phyloP scores from a whole-genome alignment of 2,113 vertebrate genomes.

The Grammatotria lemairii region DNA sequence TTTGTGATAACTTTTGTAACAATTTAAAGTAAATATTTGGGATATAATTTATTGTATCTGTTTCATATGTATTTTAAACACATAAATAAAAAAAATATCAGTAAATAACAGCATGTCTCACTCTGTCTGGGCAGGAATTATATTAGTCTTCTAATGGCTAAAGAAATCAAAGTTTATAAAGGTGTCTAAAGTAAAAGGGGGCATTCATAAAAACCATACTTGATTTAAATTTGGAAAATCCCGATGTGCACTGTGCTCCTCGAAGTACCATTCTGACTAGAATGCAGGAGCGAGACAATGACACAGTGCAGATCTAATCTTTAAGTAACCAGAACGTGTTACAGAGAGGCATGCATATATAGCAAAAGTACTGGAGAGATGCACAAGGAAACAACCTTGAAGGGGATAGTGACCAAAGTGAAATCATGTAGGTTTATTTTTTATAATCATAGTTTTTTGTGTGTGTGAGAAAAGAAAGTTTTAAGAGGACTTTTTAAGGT shows the following conservation, averaged over 20 bases:
- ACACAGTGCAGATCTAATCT: background rate
- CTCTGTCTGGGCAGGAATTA: background rate
- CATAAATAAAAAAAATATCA: slow-evolving; percentile 53
- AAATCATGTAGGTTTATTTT: background rate
- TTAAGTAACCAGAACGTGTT: background rate
- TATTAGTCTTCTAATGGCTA: background rate
- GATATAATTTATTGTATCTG: slow-evolving; percentile 81
- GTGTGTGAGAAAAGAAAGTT: background rate
- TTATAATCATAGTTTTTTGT: background rate
- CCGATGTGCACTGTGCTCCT: background rate
- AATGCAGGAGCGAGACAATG: background rate
- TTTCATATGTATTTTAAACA: slow-evolving; percentile 98
- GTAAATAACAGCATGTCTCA: background rate
- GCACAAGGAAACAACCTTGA: background rate
- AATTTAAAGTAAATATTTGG: slow-evolving; percentile 79
- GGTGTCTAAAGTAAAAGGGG: background rate
- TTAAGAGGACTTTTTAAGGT: background rate
- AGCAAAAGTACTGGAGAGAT: background rate
- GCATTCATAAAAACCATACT: background rate
- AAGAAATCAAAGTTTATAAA: background rate
- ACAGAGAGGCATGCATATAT: background rate
- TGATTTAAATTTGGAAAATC: background rate
- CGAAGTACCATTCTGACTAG: background rate
- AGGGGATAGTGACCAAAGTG: background rate
- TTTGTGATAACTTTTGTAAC: slow-evolving; percentile 99